phyloP scores from a whole-genome alignment of 1,140 invertebrate species.

The Chelonus insularis region DNA sequence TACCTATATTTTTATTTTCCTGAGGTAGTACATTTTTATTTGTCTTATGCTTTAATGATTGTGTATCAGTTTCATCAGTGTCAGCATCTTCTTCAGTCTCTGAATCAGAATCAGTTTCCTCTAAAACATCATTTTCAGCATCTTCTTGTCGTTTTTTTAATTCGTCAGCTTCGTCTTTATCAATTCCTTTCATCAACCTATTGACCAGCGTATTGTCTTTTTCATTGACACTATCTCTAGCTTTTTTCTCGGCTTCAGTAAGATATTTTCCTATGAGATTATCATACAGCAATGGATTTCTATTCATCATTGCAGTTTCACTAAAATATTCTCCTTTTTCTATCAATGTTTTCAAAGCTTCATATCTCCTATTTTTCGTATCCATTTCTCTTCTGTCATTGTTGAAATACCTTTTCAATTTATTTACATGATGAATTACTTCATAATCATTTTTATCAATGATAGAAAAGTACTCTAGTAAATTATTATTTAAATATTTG shows the following conservation, averaged over 20 bases:
- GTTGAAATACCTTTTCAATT: slow-evolving; percentile 63
- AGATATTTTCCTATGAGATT: slow-evolving; percentile 85
- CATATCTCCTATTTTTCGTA: slow-evolving; percentile 79
- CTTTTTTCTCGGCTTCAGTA: slow-evolving; percentile 72
- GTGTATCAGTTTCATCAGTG: slow-evolving; percentile 41
- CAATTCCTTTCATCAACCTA: slow-evolving; percentile 70
- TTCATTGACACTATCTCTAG: slow-evolving; percentile 63
- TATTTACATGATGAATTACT: slow-evolving; percentile 64
- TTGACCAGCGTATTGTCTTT: slow-evolving; percentile 68
- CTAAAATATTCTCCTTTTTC: slow-evolving; percentile 82
- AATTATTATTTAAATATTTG: slow-evolving; percentile 67
- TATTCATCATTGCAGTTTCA: slow-evolving; percentile 88
- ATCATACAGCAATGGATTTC: slow-evolving; percentile 88
- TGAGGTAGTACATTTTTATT: slow-evolving; percentile 10
- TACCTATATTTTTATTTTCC: too few species aligned
- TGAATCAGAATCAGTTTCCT: slow-evolving; percentile 42
- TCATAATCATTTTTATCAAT: slow-evolving; percentile 62
- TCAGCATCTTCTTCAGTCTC: slow-evolving; percentile 58
- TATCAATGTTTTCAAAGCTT: slow-evolving; percentile 77
- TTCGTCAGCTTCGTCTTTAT: slow-evolving; percentile 67
- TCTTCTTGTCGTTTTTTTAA: slow-evolving; percentile 67
- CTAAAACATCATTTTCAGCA: slow-evolving; percentile 57
- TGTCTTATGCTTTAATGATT: too few species aligned
- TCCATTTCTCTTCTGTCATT: slow-evolving; percentile 61
- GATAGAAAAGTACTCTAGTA: slow-evolving; percentile 69